These are phyloP conservation scores for Zygogramma bicolorata DNA, from an alignment of 2,888 invertebrate genomes.

Conservation along the genomic window DNA sequence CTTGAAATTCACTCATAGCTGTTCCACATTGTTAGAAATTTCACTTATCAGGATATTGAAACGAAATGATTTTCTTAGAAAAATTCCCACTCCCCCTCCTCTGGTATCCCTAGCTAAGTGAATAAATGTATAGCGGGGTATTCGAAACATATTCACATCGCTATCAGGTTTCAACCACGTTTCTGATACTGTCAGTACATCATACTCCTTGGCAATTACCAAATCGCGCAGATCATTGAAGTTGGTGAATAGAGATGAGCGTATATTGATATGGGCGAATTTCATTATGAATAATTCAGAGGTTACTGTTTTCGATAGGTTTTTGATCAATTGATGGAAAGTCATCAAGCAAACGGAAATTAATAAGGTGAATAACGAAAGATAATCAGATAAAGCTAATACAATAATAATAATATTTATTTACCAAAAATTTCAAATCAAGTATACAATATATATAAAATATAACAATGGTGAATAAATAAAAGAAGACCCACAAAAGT, in stretches of 20 bases:
- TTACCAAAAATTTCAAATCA: no score
- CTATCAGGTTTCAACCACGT: slow-evolving; percentile 16
- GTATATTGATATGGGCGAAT: slow-evolving; percentile 19
- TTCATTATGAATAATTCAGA: no score
- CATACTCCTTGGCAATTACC: slow-evolving; percentile 10
- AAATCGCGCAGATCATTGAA: slow-evolving; percentile 13
- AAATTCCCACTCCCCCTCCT: slow-evolving; percentile 1
- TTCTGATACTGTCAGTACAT: slow-evolving; percentile 5
- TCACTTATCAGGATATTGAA: slow-evolving; percentile 11
- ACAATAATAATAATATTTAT: not conserved
- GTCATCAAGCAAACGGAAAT: no score
- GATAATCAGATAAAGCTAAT: not conserved
- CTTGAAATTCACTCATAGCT: not conserved
- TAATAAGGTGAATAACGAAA: no score
- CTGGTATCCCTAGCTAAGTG: slow-evolving; percentile 10
- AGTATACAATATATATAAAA: no score
- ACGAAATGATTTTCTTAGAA: slow-evolving; percentile 7
- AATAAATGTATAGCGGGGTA: not conserved
- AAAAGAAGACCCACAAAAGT: no score
- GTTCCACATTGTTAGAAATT: slow-evolving; percentile 11
- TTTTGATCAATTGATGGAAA: no score
- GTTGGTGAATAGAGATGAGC: not conserved
- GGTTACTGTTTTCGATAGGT: no score
- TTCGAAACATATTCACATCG: not conserved
- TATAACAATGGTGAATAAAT: no score